phyloP scores from a whole-genome alignment of 2,797 vertebrate species.

The Pachyuromys duprasi region DNA sequence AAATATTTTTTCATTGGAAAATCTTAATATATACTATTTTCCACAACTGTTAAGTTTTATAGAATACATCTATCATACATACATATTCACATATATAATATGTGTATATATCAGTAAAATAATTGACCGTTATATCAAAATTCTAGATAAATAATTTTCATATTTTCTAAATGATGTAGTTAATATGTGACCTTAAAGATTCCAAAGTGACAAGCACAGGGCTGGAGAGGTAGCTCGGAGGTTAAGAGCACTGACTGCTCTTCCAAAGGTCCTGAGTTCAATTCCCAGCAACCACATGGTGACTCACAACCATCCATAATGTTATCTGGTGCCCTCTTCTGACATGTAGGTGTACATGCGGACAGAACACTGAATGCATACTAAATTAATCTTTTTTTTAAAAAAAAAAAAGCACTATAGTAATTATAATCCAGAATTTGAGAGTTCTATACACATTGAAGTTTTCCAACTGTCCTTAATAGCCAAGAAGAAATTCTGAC shows the following conservation, averaged over 20 bases:
- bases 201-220: not conserved
- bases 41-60: not conserved
- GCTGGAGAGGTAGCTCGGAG: too few relatives aligned
- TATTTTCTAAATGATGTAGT: not conserved
- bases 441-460: not conserved
- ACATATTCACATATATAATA: not conserved
- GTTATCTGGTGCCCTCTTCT: too few relatives aligned
- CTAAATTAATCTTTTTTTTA: too few relatives aligned
- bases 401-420: not conserved
- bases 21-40: conserved; percentile 23
- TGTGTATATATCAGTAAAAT: not conserved
- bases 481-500: not conserved
- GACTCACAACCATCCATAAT: too few relatives aligned
- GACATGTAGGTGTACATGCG: too few relatives aligned
- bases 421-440: not conserved
- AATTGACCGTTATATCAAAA: not conserved
- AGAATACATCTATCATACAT: not conserved
- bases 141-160: not conserved
- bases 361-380: too few relatives aligned
- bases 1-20: not conserved
- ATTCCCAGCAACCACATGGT: too few relatives aligned
- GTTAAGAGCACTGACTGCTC: too few relatives aligned
- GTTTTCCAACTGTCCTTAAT: not conserved
- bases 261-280: too few relatives aligned
- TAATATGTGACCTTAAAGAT: not conserved